A percentile compares a stretch with the other conserved stretches of the same genome.
These are phyloP conservation scores for Myotis lucifugus DNA, from an alignment of 2,113 vertebrate species.

Conservation along the genomic window DNA sequence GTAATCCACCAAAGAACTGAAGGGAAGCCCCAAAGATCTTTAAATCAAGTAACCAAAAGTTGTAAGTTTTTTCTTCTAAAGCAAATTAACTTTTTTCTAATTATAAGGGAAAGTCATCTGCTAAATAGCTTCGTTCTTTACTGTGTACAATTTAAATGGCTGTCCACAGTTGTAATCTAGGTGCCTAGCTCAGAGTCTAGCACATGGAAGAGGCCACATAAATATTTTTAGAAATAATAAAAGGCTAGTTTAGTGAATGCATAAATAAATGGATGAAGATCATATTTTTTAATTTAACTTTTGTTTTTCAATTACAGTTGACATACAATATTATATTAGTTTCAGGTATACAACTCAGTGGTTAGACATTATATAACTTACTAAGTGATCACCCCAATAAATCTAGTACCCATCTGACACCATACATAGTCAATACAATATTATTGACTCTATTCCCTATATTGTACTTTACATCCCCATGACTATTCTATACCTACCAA, in stretches of 20 bases:
- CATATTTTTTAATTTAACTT: not conserved
- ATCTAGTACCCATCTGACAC: not conserved
- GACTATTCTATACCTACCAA: not conserved
- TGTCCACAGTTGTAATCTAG: not conserved
- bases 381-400: not conserved
- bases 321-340: not conserved
- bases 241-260: not conserved
- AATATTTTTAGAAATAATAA: not conserved
- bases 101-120: not conserved
- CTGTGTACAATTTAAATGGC: not conserved
- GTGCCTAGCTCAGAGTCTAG: not conserved
- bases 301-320: not conserved
- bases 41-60: constrained; percentile 1
- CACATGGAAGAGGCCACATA: not conserved
- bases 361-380: not conserved
- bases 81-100: not conserved
- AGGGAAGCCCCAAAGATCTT: not conserved
- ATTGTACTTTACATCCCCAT: not conserved
- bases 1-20: not conserved
- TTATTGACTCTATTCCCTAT: not conserved
- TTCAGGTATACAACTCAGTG: not conserved
- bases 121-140: constrained; percentile 4
- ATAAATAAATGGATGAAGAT: not conserved
- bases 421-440: not conserved
- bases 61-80: not conserved